These are phyloP conservation scores for Calonectris borealis DNA, from an alignment of 2,113 vertebrate species.

Conservation along the genomic window DNA sequence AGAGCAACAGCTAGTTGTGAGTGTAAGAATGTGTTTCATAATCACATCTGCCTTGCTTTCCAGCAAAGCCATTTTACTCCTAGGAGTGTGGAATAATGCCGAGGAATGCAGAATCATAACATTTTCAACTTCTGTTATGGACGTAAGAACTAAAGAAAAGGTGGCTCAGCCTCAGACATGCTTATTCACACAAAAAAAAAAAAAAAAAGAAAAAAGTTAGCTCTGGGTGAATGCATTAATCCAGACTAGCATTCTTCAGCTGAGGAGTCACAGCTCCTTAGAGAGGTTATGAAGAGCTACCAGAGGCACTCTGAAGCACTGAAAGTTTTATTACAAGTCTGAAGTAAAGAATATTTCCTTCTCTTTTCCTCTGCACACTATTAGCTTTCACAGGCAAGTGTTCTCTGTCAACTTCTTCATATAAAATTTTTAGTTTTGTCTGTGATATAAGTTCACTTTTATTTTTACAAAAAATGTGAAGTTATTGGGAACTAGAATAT, in stretches of 20 bases:
- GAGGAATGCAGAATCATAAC: background rate
- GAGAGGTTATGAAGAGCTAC: background rate
- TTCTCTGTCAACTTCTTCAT: background rate
- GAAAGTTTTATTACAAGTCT: slow-evolving; percentile 8
- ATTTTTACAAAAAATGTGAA: background rate
- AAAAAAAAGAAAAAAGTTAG: background rate
- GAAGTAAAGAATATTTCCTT: background rate
- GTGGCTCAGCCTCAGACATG: background rate
- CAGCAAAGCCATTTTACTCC: background rate
- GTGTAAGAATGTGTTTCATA: background rate
- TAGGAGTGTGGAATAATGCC: background rate
- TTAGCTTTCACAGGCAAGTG: background rate
- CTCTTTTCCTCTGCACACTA: background rate
- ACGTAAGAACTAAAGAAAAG: background rate
- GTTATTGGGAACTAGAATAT: background rate
- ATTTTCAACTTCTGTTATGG: background rate
- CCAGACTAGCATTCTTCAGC: background rate
- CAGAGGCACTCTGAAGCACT: background rate
- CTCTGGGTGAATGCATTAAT: background rate
- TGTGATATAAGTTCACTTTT: background rate
- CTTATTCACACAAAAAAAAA: background rate
- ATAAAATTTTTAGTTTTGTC: background rate
- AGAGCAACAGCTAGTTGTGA: background rate
- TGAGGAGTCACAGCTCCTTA: background rate
- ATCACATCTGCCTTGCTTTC: background rate